Conservation (phyloP, 2,888 invertebrate genomes). For the Diploptera punctata region DNA sequence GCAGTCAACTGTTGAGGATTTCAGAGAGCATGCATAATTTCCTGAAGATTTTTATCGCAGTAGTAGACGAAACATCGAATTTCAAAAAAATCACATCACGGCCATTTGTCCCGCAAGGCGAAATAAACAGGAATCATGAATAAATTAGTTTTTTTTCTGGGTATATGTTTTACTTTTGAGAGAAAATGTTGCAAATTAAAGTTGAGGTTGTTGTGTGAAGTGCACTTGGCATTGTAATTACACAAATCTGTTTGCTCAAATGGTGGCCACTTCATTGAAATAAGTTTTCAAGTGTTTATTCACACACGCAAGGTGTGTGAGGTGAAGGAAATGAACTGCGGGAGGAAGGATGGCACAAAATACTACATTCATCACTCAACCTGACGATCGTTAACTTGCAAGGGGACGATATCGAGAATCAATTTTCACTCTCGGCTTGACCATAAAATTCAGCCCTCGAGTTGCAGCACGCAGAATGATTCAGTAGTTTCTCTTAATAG, state of each 20-base stretch:
- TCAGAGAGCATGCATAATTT: too few relatives aligned
- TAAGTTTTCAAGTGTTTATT: constrained; percentile 17
- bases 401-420: constrained; percentile 23
- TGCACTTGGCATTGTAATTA: background rate
- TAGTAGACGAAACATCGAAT: too few relatives aligned
- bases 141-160: background rate
- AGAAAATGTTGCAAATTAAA: constrained; percentile 15
- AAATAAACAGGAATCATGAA: too few relatives aligned
- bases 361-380: constrained; percentile 8
- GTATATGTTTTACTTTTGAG: background rate
- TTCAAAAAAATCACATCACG: too few relatives aligned
- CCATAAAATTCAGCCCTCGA: background rate
- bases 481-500: too few relatives aligned
- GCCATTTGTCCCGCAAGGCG: too few relatives aligned
- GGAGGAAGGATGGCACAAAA: background rate
- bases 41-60: too few relatives aligned
- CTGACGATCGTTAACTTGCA: constrained; percentile 19
- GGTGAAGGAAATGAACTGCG: background rate
- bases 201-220: background rate
- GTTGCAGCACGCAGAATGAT: background rate
- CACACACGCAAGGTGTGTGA: background rate
- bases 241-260: constrained; percentile 22
- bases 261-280: background rate
- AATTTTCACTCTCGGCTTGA: constrained; percentile 19
- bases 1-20: too few relatives aligned